phyloP scores from a whole-genome alignment of 2,888 invertebrate species.

The Epinotia ramella region DNA sequence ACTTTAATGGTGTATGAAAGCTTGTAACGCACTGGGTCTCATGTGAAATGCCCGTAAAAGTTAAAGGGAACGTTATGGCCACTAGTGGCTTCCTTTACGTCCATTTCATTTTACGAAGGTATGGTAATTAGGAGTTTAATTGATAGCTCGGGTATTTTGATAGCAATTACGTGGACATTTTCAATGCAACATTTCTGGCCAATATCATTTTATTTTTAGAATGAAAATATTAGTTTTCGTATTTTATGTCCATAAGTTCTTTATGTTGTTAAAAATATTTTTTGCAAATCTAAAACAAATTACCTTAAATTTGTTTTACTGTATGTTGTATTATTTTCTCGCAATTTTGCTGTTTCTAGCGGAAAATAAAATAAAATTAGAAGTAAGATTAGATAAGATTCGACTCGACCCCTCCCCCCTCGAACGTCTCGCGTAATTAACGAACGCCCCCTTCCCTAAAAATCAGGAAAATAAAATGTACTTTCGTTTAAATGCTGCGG shows the following conservation, averaged over 20 bases:
- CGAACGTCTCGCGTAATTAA: no score
- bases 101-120: slow-evolving; percentile 32
- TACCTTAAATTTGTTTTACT: no score
- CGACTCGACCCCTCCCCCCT: no score
- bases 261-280: no score
- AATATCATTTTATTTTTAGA: background rate
- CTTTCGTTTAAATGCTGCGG: background rate
- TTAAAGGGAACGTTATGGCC: slow-evolving; percentile 37
- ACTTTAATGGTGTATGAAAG: slow-evolving; percentile 40
- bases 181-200: background rate
- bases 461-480: background rate
- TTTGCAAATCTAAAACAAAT: no score
- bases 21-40: slow-evolving; percentile 16
- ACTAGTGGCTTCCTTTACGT: slow-evolving; percentile 33
- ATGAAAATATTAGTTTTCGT: no score
- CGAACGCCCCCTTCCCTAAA: background rate
- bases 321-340: no score
- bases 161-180: background rate
- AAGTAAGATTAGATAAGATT: no score
- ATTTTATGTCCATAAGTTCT: no score
- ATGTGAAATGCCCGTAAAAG: slow-evolving; percentile 39
- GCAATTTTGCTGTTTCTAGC: no score
- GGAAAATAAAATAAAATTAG: no score
- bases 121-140: slow-evolving; percentile 16
- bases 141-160: slow-evolving; percentile 12